phyloP scores from a whole-genome alignment of 1,140 invertebrate genomes.

The Lordiphosa mommai region DNA sequence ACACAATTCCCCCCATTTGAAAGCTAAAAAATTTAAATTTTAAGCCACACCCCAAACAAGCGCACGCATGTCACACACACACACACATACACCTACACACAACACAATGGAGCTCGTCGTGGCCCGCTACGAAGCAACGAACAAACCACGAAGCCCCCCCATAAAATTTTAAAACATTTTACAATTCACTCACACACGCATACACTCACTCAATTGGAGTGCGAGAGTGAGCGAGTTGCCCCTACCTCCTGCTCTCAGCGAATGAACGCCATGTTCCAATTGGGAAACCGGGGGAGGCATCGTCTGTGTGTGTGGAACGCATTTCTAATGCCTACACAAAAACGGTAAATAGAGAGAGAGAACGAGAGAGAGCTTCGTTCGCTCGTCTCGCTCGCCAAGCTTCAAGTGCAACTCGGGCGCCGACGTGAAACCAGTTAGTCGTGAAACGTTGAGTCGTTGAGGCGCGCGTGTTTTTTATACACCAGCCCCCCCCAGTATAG shows the following conservation, averaged over 20 bases:
- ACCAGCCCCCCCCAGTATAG: slow-evolving; percentile 12
- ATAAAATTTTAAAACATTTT: slow-evolving; percentile 63
- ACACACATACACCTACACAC: slow-evolving; percentile 26
- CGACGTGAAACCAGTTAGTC: slow-evolving; percentile 65
- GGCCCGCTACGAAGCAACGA: slow-evolving; percentile 42
- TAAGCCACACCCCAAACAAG: slow-evolving; percentile 77
- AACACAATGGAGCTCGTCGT: slow-evolving; percentile 50
- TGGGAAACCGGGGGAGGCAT: slow-evolving; percentile 1
- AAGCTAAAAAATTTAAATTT: slow-evolving; percentile 78
- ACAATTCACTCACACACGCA: slow-evolving; percentile 43
- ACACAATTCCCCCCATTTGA: slow-evolving; percentile 65
- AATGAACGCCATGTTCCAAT: slow-evolving; percentile 10
- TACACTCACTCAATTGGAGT: slow-evolving; percentile 14
- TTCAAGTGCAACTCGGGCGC: slow-evolving; percentile 50
- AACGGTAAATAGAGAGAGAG: slow-evolving; percentile 23
- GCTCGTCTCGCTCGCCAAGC: slow-evolving; percentile 21
- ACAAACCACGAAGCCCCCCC: slow-evolving; percentile 44
- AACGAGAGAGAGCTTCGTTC: slow-evolving; percentile 7
- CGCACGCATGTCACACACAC: slow-evolving; percentile 62
- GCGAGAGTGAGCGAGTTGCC: slow-evolving; percentile 11
- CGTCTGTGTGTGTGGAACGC: slow-evolving; percentile 37
- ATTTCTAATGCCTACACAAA: slow-evolving; percentile 36
- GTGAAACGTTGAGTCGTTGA: slow-evolving; percentile 43
- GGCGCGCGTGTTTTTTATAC: slow-evolving; percentile 55
- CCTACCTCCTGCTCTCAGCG: slow-evolving; percentile 3